Evolutionary conservation across 2,888 invertebrate species (phyloP).

Genomic region (Lapara coniferarum): DNA sequence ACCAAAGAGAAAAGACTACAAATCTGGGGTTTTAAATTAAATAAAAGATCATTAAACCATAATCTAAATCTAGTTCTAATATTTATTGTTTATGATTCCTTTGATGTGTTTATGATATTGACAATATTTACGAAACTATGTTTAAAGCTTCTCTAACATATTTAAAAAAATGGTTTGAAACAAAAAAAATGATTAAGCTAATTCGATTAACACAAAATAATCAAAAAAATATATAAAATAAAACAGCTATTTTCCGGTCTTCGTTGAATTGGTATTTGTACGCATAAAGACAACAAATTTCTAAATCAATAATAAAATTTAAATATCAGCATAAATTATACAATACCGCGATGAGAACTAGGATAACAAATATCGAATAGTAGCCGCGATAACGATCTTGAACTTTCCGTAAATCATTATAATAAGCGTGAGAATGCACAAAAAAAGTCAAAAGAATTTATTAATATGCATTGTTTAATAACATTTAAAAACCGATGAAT

Average conservation of each 20-base stretch:
- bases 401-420: conserved; percentile 46
- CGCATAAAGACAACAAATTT: background rate
- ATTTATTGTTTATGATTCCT: too few relatives aligned
- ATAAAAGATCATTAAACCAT: too few relatives aligned
- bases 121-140: too few relatives aligned
- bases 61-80: too few relatives aligned
- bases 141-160: too few relatives aligned
- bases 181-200: too few relatives aligned
- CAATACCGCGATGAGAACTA: conserved; percentile 17
- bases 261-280: background rate
- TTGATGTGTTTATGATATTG: too few relatives aligned
- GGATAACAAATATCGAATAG: conserved; percentile 32
- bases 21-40: too few relatives aligned
- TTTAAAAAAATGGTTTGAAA: too few relatives aligned
- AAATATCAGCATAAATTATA: conserved; percentile 24
- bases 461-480: conserved; percentile 55
- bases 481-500: conserved; percentile 43
- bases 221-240: background rate
- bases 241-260: too few relatives aligned
- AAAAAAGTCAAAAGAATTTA: conserved; percentile 45
- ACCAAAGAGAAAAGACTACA: too few relatives aligned
- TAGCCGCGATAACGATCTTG: conserved; percentile 39
- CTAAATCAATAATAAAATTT: conserved; percentile 30
- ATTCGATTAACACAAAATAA: too few relatives aligned
- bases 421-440: conserved; percentile 59